Percentiles rank a stretch among this genome's conserved stretches.
These are phyloP conservation scores for Suncus etruscus DNA, from an alignment of 2,113 vertebrate species.

Conservation along the genomic window DNA sequence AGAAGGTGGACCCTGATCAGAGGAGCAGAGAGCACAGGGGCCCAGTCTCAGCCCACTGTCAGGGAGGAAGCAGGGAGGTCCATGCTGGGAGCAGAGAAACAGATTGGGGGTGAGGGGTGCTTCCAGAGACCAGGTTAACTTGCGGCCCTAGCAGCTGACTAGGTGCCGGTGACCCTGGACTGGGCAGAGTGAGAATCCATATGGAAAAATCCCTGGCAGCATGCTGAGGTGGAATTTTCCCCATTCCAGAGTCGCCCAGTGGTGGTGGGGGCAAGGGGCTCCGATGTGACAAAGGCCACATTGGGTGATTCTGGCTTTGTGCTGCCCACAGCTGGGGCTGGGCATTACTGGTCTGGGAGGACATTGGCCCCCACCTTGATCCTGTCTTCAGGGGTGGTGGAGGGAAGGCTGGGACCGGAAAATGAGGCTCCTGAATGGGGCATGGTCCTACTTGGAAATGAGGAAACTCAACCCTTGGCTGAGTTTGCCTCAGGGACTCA, in stretches of 20 bases:
- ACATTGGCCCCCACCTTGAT: neutral
- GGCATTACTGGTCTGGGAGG: neutral
- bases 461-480: neutral
- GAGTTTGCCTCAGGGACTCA: neutral
- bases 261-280: constrained; percentile 61
- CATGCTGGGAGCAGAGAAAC: too few species aligned
- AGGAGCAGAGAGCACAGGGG: neutral
- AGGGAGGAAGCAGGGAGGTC: neutral
- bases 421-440: too few species aligned
- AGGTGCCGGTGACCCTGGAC: neutral
- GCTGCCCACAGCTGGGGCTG: constrained; percentile 27
- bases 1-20: neutral
- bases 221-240: constrained; percentile 74
- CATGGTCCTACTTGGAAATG: neutral
- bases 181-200: neutral
- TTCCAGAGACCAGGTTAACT: neutral
- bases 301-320: neutral
- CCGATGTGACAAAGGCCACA: neutral
- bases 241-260: constrained; percentile 65
- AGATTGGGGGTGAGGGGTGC: too few species aligned
- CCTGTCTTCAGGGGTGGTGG: neutral
- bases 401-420: neutral
- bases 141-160: neutral
- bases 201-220: constrained; percentile 38
- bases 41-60: neutral